Percentiles rank a stretch among this genome's conserved stretches.
These are phyloP conservation scores for Pyrgus malvae DNA, from an alignment of 2,888 invertebrate species.

Conservation along the genomic window DNA sequence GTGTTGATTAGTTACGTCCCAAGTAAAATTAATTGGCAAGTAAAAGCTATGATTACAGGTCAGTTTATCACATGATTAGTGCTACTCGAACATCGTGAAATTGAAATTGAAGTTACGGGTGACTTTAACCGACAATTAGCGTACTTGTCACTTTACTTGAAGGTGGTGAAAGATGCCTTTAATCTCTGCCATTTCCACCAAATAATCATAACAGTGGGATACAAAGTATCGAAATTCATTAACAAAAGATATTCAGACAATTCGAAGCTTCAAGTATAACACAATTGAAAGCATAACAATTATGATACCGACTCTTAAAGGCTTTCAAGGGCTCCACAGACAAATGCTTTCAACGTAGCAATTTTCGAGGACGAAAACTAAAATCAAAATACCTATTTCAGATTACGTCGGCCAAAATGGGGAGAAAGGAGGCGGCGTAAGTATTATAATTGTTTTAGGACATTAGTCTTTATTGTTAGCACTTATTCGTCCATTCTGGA, in stretches of 20 bases:
- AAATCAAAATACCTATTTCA: constrained; percentile 41
- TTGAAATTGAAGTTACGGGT: too few species aligned
- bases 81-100: too few species aligned
- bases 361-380: constrained; percentile 6
- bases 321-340: constrained; percentile 9
- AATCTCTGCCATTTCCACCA: too few species aligned
- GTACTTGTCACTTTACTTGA: too few species aligned
- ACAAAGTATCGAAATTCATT: constrained; percentile 3
- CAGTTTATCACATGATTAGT: too few species aligned
- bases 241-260: not conserved
- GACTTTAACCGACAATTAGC: too few species aligned
- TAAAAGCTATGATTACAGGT: too few species aligned
- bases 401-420: constrained; percentile 60
- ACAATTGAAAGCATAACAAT: not conserved
- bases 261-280: constrained; percentile 12
- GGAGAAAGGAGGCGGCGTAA: constrained; percentile 53
- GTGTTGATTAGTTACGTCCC: too few species aligned
- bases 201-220: not conserved
- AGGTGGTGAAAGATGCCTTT: too few species aligned
- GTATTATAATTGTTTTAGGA: constrained; percentile 55
- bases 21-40: too few species aligned
- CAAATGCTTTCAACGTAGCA: constrained; percentile 13
- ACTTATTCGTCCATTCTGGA: not conserved
- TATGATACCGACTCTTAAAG: constrained; percentile 3
- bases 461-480: not conserved